These are phyloP conservation scores for Aromia moschata DNA, from an alignment of 2,888 invertebrate species.

Conservation along the genomic window DNA sequence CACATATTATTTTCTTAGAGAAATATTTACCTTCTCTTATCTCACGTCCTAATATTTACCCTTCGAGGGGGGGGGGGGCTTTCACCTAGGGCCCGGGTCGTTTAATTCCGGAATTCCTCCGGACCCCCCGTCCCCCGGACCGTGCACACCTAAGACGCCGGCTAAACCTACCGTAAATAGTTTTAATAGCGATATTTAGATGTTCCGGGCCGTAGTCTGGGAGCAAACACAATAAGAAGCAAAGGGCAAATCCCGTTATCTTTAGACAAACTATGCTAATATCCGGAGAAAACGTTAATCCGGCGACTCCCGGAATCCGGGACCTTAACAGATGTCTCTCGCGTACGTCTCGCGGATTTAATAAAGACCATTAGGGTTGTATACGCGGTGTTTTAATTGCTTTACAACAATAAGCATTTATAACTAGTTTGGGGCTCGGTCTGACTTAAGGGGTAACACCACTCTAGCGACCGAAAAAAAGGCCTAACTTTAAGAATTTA, in stretches of 20 bases:
- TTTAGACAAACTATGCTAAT: slow-evolving; percentile 38
- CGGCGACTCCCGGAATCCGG: slow-evolving; percentile 29
- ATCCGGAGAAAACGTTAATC: slow-evolving; percentile 36
- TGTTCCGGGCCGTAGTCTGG: slow-evolving; percentile 1
- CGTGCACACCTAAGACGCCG: too few relatives aligned
- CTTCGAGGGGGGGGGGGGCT: too few relatives aligned
- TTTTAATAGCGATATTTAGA: slow-evolving; percentile 17
- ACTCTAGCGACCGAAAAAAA: too few relatives aligned
- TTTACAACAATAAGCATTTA: background rate
- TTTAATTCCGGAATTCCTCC: too few relatives aligned
- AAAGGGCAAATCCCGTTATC: slow-evolving; percentile 32
- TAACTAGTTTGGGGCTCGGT: background rate
- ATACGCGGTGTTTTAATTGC: slow-evolving; percentile 31
- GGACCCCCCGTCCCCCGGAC: too few relatives aligned
- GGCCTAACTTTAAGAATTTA: too few relatives aligned
- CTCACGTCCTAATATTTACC: too few relatives aligned
- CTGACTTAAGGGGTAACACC: too few relatives aligned
- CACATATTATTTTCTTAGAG: too few relatives aligned
- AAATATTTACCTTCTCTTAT: too few relatives aligned
- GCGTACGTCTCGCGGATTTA: slow-evolving; percentile 28
- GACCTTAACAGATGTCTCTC: slow-evolving; percentile 35
- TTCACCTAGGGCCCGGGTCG: too few relatives aligned
- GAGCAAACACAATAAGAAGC: slow-evolving; percentile 30
- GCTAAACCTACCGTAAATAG: slow-evolving; percentile 15
- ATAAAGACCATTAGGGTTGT: slow-evolving; percentile 32